Evolutionary conservation across 2,797 vertebrate genomes (phyloP), one percentile per base, ranked within the genome.

Genomic region (Leptodactylus fallax): DNA sequence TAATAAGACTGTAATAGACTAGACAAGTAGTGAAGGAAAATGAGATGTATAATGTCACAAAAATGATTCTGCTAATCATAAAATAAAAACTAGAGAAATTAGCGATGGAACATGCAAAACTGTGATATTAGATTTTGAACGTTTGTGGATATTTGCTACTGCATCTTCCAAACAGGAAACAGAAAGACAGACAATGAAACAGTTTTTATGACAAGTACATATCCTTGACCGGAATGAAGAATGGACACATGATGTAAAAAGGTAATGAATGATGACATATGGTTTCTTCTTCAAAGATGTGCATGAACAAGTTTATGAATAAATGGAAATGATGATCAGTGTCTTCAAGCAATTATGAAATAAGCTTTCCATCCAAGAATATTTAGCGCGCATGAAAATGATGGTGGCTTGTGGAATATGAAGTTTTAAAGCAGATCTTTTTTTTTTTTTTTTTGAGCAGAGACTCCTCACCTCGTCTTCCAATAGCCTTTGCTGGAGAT

Each of bases 381-480:
- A 60, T 86, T 89, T 78, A 89, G 84, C 47, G 74, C 25, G n/a
- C 36, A 87, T 89, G 88, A 79, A 79, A 87, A 89, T 89, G 88
- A 83, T 69, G 53, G 72, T 80, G 55, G 85, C 85, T 78, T 36
- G 80, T 80, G 61, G 88, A 55, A 49, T 51, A 86, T 89, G 80
- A 89, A 51, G n/a, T 83, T 83, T 36, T 93, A 91, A 92, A 93
- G 93, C 92, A 88, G 92, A 77, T 61, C 21, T 83, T 67, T 69
- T 60, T 36, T 36, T 36, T 90, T 90, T 88, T 90, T 36, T 36
- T 90, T 90, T 88, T 90, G 90, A 88, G 27, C 1, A 61, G 23
- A 89, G 92, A 93, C 93, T 91, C 95, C 97, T 98, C 97, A 98
- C 97, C 97, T 97, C 93, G 93, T 93, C 94, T 96, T 90, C 91